Conservation (phyloP, 2,113 vertebrate genomes). For the Phyllopteryx taeniolatus region DNA sequence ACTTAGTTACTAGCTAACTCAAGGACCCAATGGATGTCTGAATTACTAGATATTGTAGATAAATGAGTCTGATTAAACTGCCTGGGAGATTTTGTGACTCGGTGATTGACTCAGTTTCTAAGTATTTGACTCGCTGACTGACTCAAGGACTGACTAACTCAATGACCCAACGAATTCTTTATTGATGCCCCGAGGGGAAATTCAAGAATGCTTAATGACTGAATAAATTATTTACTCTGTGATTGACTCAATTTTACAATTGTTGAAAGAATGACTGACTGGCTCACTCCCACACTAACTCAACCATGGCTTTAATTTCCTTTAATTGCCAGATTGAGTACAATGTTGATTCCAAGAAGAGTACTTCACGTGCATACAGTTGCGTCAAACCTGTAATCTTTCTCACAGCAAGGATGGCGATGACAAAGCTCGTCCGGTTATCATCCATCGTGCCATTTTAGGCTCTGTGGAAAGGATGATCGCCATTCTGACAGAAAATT, state of each 20-base stretch:
- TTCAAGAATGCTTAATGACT: no score
- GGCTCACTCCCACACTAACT: no score
- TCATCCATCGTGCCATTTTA: conserved; percentile 91
- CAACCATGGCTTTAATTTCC: neutral
- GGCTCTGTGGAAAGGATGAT: conserved; percentile 96
- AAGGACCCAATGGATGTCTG: neutral
- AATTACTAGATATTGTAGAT: no score
- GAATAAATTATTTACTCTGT: no score
- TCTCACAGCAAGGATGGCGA: conserved; percentile 84
- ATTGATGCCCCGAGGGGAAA: no score
- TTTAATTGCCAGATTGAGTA: neutral
- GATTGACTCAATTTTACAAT: no score
- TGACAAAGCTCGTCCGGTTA: conserved; percentile 85
- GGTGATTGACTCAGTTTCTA: neutral
- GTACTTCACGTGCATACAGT: neutral
- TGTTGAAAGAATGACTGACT: no score
- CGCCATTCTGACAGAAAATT: conserved; percentile 92
- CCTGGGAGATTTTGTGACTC: neutral
- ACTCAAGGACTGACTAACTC: neutral
- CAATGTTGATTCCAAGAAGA: neutral
- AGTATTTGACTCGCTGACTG: neutral
- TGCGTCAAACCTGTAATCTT: neutral
- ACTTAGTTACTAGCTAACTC: neutral
- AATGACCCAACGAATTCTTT: no score
- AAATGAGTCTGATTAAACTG: no score